phyloP scores from a whole-genome alignment of 2,113 vertebrate species.

The Manacus vitellinus region DNA sequence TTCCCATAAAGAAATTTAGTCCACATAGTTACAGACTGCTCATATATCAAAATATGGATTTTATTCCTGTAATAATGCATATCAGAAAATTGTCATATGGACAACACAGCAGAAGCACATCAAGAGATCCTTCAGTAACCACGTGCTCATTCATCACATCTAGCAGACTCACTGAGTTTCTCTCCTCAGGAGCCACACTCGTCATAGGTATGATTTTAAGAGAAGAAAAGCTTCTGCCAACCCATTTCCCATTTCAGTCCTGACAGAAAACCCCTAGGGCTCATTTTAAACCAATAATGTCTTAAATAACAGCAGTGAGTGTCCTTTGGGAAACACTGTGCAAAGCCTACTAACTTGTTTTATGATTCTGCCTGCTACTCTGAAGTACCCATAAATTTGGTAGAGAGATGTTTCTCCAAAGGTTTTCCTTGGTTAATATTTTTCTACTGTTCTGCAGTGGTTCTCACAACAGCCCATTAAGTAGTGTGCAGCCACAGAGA shows the following conservation, averaged over 20 bases:
- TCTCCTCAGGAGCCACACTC: neutral
- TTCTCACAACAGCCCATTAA: neutral
- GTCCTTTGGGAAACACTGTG: slow-evolving; percentile 4
- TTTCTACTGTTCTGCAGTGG: neutral
- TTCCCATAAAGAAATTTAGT: neutral
- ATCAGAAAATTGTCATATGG: neutral
- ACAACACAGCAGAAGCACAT: neutral
- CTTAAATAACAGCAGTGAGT: neutral
- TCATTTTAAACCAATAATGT: slow-evolving; percentile 18
- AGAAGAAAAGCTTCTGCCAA: slow-evolving; percentile 4
- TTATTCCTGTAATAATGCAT: neutral
- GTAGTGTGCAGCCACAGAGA: neutral
- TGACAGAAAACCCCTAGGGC: neutral
- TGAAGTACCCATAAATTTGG: neutral
- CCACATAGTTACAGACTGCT: neutral
- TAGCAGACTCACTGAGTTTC: neutral
- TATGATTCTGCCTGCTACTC: neutral
- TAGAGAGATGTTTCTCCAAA: neutral
- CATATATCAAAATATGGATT: neutral
- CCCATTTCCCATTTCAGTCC: neutral
- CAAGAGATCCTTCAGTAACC: neutral
- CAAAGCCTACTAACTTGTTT: slow-evolving; percentile 10
- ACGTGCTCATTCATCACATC: neutral
- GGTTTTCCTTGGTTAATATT: neutral
- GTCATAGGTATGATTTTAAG: neutral